These are phyloP conservation scores for Melieria crassipennis DNA, from an alignment of 2,888 invertebrate species.

Conservation along the genomic window DNA sequence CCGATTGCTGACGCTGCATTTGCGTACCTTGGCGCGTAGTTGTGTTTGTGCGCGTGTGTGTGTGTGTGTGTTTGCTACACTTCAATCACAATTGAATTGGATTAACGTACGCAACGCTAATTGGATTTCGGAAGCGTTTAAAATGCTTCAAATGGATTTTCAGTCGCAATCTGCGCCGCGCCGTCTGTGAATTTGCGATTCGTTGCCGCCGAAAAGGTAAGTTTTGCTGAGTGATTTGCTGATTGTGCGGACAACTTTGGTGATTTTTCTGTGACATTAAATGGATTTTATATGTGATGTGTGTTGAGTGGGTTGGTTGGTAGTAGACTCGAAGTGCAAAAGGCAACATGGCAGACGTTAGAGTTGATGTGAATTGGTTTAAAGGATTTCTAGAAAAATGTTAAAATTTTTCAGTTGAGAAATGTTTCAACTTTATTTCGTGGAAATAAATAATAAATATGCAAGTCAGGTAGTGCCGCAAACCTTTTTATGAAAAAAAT, in stretches of 20 bases:
- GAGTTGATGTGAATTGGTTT: too few relatives aligned
- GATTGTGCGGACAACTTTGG: too few relatives aligned
- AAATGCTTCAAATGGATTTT: constrained; percentile 17
- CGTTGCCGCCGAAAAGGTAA: not conserved
- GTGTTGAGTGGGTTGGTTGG: constrained; percentile 3
- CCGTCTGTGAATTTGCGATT: not conserved
- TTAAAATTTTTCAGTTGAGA: too few relatives aligned
- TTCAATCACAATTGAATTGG: constrained; percentile 27
- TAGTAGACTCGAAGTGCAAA: not conserved
- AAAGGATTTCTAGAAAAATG: too few relatives aligned
- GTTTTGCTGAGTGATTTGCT: not conserved
- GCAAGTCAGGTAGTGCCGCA: too few relatives aligned
- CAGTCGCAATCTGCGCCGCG: too few relatives aligned
- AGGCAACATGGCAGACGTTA: not conserved
- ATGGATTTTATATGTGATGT: constrained; percentile 11
- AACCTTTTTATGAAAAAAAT: too few relatives aligned
- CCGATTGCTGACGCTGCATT: not conserved
- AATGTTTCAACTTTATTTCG: too few relatives aligned
- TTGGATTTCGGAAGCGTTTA: constrained; percentile 30
- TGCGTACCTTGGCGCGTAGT: not conserved
- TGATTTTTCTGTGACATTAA: constrained; percentile 5
- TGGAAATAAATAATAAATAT: too few relatives aligned
- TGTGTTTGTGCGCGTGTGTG: not conserved
- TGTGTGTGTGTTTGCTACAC: constrained; percentile 2
- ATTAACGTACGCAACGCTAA: constrained; percentile 30